These are phyloP conservation scores for Silurus meridionalis DNA, from an alignment of 2,113 vertebrate genomes.

Conservation along the genomic window DNA sequence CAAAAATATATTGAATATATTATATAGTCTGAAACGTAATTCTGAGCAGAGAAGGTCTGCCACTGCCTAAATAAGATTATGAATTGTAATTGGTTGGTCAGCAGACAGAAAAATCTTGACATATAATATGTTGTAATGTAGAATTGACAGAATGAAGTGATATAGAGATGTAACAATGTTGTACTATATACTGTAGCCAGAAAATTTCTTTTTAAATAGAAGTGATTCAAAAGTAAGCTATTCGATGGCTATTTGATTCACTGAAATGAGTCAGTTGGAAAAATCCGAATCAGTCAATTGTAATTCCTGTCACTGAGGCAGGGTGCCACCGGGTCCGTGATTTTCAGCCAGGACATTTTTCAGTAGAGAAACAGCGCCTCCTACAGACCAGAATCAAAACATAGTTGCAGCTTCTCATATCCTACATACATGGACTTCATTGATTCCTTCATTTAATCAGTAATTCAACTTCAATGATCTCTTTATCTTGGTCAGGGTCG, in stretches of 20 bases:
- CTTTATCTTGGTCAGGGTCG: neutral
- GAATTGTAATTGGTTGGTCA: neutral
- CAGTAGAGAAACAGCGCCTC: neutral
- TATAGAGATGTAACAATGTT: neutral
- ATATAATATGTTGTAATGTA: neutral
- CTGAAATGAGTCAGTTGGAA: neutral
- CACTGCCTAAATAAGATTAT: neutral
- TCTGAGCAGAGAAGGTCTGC: too few species aligned
- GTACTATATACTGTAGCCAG: neutral
- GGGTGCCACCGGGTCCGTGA: neutral
- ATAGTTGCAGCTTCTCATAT: neutral
- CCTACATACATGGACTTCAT: neutral
- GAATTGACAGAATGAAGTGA: neutral
- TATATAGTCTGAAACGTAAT: too few species aligned
- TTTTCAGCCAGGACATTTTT: constrained; percentile 7
- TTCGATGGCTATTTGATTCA: neutral
- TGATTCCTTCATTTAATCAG: neutral
- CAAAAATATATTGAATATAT: too few species aligned
- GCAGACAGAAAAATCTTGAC: neutral
- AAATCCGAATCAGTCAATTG: neutral
- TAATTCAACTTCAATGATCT: neutral
- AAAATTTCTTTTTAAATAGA: neutral
- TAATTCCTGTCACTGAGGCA: constrained; percentile 13
- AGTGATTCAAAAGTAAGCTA: neutral
- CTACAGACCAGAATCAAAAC: neutral